These are phyloP conservation scores for Ridgeia piscesae DNA, from an alignment of 1,140 invertebrate species.

Conservation along the genomic window DNA sequence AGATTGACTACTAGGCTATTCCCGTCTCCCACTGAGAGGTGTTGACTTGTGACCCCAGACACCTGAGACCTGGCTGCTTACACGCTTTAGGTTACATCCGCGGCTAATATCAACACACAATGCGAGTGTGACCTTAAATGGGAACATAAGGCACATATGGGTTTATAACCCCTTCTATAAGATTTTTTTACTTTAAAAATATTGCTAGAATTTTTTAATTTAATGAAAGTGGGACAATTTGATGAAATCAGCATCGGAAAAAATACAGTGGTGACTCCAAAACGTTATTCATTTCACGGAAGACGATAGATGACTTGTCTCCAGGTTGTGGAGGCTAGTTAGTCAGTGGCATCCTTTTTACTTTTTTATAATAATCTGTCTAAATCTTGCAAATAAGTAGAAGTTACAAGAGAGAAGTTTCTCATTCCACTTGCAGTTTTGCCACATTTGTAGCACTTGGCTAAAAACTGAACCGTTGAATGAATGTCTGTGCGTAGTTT, in stretches of 20 bases:
- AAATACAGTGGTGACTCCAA: not conserved
- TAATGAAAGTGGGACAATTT: too few relatives aligned
- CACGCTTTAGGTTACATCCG: not conserved
- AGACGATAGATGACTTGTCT: too few relatives aligned
- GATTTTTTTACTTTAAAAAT: not conserved
- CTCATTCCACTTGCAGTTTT: too few relatives aligned
- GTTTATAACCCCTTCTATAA: not conserved
- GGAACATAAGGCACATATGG: not conserved
- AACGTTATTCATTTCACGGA: not conserved
- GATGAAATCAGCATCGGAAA: too few relatives aligned
- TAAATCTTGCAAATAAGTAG: too few relatives aligned
- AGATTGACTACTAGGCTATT: not conserved
- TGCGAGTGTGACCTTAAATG: not conserved
- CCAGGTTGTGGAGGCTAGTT: too few relatives aligned
- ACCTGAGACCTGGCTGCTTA: not conserved
- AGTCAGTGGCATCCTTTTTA: too few relatives aligned
- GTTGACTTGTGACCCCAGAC: not conserved
- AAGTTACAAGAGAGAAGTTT: too few relatives aligned
- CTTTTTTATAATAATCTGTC: too few relatives aligned
- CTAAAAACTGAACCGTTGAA: not conserved
- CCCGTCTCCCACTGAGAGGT: not conserved
- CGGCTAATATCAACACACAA: not conserved
- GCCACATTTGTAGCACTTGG: not conserved
- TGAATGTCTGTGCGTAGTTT: not conserved
- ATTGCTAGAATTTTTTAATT: not conserved